These are phyloP conservation scores for Heliconius ismenius DNA, from an alignment of 2,888 invertebrate genomes.

Conservation along the genomic window DNA sequence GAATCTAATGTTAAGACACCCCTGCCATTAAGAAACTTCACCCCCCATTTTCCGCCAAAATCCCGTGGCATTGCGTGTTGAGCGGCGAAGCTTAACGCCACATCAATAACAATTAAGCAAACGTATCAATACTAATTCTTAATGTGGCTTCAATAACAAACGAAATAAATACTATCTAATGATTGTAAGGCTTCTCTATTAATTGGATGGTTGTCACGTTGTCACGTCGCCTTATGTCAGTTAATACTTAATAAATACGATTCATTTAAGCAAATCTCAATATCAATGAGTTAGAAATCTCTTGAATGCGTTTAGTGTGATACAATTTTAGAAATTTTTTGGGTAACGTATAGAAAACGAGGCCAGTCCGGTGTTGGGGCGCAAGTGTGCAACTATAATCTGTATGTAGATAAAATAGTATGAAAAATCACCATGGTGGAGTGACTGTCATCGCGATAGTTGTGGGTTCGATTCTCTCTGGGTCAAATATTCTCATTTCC, in stretches of 20 bases:
- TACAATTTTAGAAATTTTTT: too few species aligned
- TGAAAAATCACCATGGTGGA: too few species aligned
- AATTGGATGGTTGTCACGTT: slow-evolving; percentile 39
- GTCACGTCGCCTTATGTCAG: slow-evolving; percentile 24
- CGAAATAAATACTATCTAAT: slow-evolving; percentile 39
- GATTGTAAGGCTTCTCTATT: slow-evolving; percentile 39
- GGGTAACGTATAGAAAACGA: not conserved
- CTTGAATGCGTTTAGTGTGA: too few species aligned
- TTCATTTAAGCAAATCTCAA: not conserved
- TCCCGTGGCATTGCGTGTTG: too few species aligned
- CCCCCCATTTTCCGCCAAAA: too few species aligned
- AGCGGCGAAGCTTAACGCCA: too few species aligned
- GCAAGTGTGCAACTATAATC: too few species aligned
- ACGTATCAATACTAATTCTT: not conserved
- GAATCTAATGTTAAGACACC: too few species aligned
- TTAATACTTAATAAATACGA: slow-evolving; percentile 13
- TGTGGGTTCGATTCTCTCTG: not conserved
- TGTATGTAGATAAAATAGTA: too few species aligned
- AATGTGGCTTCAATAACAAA: slow-evolving; percentile 40
- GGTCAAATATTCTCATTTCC: not conserved
- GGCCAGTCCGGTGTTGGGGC: not conserved
- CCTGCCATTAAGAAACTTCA: too few species aligned
- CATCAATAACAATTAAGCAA: too few species aligned
- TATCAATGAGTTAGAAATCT: too few species aligned
- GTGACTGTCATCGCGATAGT: not conserved